Base-by-base conservation (phyloP, 2,888 invertebrate genomes). In the Sminthurinus aureus region DNA sequence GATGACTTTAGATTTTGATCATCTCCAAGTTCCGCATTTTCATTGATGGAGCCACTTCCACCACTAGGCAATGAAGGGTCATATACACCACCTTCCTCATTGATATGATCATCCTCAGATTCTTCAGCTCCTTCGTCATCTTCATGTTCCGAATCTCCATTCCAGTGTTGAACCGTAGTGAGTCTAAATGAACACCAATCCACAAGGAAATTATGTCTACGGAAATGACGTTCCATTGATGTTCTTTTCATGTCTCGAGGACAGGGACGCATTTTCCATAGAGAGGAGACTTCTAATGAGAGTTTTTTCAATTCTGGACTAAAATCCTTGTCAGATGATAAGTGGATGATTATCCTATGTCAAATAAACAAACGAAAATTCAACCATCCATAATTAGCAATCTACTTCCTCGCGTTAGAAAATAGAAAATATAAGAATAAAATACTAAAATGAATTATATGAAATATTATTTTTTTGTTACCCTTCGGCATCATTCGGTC, bases 161-260 rank as follows among this genome's bases (percentile, higher is more conserved):
- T 75, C 75, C 75, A 75, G 18, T 75, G 75, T 13, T 85, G 79
- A 2, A 18, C 64, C 24, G 74, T 76, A 13, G 75, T 84, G 50
- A 97, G 91, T 90, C 94, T 93, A 90, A 97, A 97, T 80, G 94
- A 94, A 89, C 97, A 97, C 97, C 97, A 97, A 90, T 97, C 97
- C 20, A 97, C 90, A 58, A 94, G 93, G 89, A 96, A 94, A 0
- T 94, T 94, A 12, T 94, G 94, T 85, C 94, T 94, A 86, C 96
- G 92, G 90, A 97, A 97, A 84, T 94, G 92, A 88, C 95, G 92
- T 90, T 97, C 96, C 0, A 96, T 95, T 0, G 95, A 95, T 0
- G 96, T 96, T 84, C 95, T 92, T 90, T 96, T 97, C 90, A 95
- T 96, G 89, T 95, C 94, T 38, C 94, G 90, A 0, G 96, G 96